Conservation (phyloP, 2,888 invertebrate species). For the Rotaria socialis region DNA sequence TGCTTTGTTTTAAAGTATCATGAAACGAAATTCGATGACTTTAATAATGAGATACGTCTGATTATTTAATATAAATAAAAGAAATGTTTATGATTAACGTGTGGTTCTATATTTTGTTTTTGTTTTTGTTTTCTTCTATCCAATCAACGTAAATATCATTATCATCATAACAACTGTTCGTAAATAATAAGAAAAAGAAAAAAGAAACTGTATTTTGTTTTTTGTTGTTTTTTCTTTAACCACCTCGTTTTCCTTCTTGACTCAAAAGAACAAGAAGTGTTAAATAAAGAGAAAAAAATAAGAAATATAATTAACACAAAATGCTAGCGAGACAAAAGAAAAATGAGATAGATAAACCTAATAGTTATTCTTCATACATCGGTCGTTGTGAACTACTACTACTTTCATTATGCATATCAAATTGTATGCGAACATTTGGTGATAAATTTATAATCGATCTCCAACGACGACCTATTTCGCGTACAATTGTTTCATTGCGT, state of each 20-base stretch:
- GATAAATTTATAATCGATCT: neutral
- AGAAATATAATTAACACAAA: neutral
- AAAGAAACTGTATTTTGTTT: too few species aligned
- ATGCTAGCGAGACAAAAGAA: neutral
- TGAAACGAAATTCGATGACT: slow-evolving; percentile 9
- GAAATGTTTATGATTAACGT: too few species aligned
- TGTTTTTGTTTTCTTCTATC: too few species aligned
- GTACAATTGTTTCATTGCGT: slow-evolving; percentile 9
- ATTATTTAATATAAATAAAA: neutral
- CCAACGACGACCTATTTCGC: slow-evolving; percentile 27
- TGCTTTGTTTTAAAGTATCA: neutral
- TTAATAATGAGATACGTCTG: slow-evolving; percentile 33
- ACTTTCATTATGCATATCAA: slow-evolving; percentile 29
- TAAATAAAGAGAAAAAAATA: neutral
- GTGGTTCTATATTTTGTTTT: too few species aligned
- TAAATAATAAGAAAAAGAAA: too few species aligned
- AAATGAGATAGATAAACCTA: neutral
- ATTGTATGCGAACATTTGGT: neutral
- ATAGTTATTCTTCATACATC: slow-evolving; percentile 13
- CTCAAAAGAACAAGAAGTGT: neutral
- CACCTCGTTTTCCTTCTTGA: neutral
- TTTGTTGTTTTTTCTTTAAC: neutral
- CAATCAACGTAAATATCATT: too few species aligned
- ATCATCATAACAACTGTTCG: too few species aligned
- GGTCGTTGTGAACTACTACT: neutral